phyloP scores from a whole-genome alignment of 2,797 vertebrate species.

The Simalia tracyae region DNA sequence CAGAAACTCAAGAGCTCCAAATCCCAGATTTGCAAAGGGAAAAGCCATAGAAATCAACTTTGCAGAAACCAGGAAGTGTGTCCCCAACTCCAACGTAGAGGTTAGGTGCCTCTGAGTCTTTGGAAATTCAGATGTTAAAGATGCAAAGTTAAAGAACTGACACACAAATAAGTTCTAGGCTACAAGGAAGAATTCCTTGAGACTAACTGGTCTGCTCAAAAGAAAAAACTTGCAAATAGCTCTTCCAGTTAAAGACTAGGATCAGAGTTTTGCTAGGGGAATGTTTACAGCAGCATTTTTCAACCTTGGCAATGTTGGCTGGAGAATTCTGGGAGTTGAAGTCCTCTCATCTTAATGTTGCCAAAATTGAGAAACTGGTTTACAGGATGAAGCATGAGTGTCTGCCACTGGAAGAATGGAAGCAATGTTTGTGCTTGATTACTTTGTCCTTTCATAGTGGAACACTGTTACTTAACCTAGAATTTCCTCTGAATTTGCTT shows the following conservation, averaged over 20 bases:
- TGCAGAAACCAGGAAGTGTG: not conserved
- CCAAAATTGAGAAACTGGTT: no score
- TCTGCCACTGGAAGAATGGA: not conserved
- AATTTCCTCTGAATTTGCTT: not conserved
- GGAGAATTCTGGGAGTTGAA: no score
- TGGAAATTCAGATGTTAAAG: not conserved
- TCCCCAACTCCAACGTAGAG: not conserved
- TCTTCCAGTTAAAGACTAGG: not conserved
- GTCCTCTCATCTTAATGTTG: no score
- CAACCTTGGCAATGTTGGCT: no score
- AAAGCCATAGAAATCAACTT: not conserved
- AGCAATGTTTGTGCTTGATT: not conserved
- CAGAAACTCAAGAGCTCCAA: not conserved
- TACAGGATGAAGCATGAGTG: not conserved
- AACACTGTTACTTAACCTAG: not conserved
- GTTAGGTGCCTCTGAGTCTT: not conserved
- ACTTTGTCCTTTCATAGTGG: not conserved
- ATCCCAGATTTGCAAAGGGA: not conserved
- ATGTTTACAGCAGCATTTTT: not conserved
- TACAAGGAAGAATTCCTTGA: not conserved
- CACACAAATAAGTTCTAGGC: not conserved
- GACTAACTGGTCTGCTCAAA: not conserved
- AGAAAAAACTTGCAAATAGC: not conserved
- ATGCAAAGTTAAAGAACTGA: not conserved
- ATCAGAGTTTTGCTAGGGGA: not conserved